Conservation (phyloP, 2,113 vertebrate species). For the Loxodonta africana region DNA sequence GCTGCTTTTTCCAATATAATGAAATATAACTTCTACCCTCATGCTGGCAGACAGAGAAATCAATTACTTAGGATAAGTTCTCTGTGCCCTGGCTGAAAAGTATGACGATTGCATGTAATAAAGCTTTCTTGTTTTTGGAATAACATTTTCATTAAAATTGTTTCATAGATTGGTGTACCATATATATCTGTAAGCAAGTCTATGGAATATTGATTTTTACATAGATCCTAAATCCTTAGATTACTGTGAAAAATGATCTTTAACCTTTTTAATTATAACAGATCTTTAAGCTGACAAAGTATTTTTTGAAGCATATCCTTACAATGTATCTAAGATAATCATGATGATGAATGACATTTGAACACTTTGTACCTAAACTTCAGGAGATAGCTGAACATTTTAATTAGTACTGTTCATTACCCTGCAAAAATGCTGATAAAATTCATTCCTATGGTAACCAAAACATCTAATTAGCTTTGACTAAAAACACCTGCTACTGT, state of each 20-base stretch:
- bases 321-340: conserved; percentile 24
- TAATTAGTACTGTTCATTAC: conserved; percentile 78
- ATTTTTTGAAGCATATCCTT: conserved; percentile 24
- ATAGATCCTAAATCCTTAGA: neutral
- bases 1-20: neutral
- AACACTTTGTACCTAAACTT: conserved; percentile 57
- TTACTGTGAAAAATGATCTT: conserved; percentile 47
- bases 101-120: neutral
- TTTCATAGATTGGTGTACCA: neutral
- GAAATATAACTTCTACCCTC: neutral
- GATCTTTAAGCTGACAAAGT: neutral
- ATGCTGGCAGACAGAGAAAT: neutral
- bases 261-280: conserved; percentile 34
- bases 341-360: conserved; percentile 66
- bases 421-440: conserved; percentile 71
- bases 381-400: conserved; percentile 72
- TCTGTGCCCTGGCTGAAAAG: neutral
- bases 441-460: conserved; percentile 69
- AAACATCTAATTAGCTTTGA: conserved; percentile 82
- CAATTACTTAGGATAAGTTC: neutral
- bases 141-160: conserved; percentile 14
- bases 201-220: conserved; percentile 2
- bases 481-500: conserved; percentile 66
- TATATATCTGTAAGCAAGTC: neutral
- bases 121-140: neutral